Evolutionary conservation across 1,140 invertebrate genomes (phyloP).

Genomic region (Drosophila tani): DNA sequence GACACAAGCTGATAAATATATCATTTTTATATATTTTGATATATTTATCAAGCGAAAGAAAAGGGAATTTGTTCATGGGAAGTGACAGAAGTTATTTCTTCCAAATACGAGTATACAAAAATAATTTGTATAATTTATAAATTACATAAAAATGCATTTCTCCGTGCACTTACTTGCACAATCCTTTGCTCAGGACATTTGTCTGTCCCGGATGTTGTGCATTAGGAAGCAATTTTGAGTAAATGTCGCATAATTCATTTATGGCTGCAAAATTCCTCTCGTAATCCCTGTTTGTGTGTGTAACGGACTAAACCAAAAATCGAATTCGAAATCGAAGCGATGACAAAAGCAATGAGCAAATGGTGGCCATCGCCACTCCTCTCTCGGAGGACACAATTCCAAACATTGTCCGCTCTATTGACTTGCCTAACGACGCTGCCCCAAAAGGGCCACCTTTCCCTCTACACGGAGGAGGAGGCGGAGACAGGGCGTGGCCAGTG

Average conservation of each 20-base stretch:
- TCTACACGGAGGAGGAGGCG: not conserved
- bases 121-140: too few species aligned
- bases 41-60: too few species aligned
- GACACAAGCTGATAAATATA: not conserved
- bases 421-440: constrained; percentile 48
- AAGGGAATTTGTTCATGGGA: too few species aligned
- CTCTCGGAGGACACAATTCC: constrained; percentile 28
- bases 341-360: constrained; percentile 58
- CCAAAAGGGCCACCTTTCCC: constrained; percentile 30
- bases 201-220: constrained; percentile 61
- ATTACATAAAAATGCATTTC: not conserved
- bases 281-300: constrained; percentile 2
- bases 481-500: constrained; percentile 11
- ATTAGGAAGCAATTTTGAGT: constrained; percentile 81
- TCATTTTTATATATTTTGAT: too few species aligned
- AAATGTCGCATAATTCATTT: constrained; percentile 85
- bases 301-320: constrained; percentile 32
- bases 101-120: too few species aligned
- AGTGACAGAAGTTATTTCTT: too few species aligned
- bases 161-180: not conserved
- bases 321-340: constrained; percentile 32
- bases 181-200: constrained; percentile 14
- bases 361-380: constrained; percentile 29
- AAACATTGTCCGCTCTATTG: constrained; percentile 61
- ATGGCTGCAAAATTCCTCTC: constrained; percentile 45